Percentiles rank a stretch among this genome's conserved stretches.
Conservation (phyloP, 2,797 vertebrate genomes). For the Trichosurus vulpecula region DNA sequence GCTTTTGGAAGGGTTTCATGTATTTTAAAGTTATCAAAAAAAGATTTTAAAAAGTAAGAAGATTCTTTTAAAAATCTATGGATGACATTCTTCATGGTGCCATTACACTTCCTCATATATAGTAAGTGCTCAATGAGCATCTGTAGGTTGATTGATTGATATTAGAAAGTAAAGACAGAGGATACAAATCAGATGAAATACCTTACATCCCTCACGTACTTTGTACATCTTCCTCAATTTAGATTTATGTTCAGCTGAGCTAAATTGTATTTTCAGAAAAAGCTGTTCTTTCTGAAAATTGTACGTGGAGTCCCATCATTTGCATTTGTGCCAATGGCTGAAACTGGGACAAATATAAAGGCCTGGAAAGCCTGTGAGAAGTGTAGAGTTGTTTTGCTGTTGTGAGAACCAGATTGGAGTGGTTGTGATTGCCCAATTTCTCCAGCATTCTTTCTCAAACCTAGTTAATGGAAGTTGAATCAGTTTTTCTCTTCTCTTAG, state of each 20-base stretch:
- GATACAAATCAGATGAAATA: not conserved
- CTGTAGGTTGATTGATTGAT: not conserved
- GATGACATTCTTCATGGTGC: not conserved
- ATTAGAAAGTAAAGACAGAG: constrained; percentile 5
- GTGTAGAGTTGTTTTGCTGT: not conserved
- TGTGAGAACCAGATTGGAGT: not conserved
- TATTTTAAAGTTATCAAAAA: constrained; percentile 3
- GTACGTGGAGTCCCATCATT: not conserved
- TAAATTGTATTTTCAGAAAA: constrained; percentile 43
- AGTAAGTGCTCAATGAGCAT: not conserved
- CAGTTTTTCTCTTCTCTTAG: not conserved
- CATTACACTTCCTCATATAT: not conserved
- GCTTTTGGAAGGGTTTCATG: not conserved
- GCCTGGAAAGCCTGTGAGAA: constrained; percentile 37
- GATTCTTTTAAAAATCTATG: not conserved
- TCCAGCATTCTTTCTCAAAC: not conserved
- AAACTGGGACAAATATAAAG: not conserved
- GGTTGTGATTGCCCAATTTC: not conserved
- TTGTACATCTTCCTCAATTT: not conserved
- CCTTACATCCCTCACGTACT: not conserved
- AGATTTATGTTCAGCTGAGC: not conserved
- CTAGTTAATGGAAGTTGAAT: not conserved
- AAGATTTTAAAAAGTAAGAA: not conserved
- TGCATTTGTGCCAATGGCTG: constrained; percentile 40
- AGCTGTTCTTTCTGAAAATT: not conserved